Evolutionary conservation across 2,888 invertebrate genomes (phyloP).

Genomic region (Lobophora halterata): DNA sequence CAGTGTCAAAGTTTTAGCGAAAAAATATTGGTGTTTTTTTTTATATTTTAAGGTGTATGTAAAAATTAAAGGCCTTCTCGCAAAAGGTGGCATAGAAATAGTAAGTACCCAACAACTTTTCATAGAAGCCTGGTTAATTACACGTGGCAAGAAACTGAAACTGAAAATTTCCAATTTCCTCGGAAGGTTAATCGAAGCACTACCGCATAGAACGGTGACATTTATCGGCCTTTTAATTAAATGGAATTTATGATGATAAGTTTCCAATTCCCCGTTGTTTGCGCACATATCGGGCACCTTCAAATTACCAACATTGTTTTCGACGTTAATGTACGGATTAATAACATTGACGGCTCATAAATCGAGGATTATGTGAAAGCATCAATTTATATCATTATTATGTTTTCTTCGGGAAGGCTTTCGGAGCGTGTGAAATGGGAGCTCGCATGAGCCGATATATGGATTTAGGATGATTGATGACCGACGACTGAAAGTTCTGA

Average conservation of each 20-base stretch:
- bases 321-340: slow-evolving; percentile 34
- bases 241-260: slow-evolving; percentile 42
- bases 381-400: slow-evolving; percentile 26
- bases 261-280: slow-evolving; percentile 29
- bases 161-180: slow-evolving; percentile 31
- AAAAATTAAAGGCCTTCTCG: slow-evolving; percentile 19
- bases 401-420: slow-evolving; percentile 34
- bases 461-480: slow-evolving; percentile 45
- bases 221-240: slow-evolving; percentile 50
- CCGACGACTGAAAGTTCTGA: slow-evolving; percentile 26
- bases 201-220: slow-evolving; percentile 38
- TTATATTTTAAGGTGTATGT: too few species aligned
- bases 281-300: slow-evolving; percentile 29
- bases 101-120: slow-evolving; percentile 34
- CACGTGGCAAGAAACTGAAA: slow-evolving; percentile 28
- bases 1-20: slow-evolving; percentile 25
- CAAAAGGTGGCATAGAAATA: slow-evolving; percentile 28
- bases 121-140: slow-evolving; percentile 30
- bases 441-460: slow-evolving; percentile 32
- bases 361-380: slow-evolving; percentile 36
- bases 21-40: too few species aligned
- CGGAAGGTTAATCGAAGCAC: slow-evolving; percentile 45
- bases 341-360: slow-evolving; percentile 36
- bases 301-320: slow-evolving; percentile 32
- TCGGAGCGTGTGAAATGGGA: slow-evolving; percentile 31